Base-by-base conservation (phyloP, 2,888 invertebrate genomes). In the Xestia xanthographa region DNA sequence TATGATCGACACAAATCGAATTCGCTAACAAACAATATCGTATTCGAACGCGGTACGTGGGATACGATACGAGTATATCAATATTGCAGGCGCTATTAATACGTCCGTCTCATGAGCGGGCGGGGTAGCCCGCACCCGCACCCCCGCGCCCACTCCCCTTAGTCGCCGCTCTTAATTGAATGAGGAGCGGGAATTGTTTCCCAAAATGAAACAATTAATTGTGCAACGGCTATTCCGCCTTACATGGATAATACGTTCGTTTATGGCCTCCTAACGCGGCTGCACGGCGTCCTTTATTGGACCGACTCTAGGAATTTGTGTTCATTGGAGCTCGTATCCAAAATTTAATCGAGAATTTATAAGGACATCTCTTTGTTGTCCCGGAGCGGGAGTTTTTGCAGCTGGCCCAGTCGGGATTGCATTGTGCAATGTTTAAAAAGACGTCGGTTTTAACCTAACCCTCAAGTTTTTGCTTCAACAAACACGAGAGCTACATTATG, bases 191-290 rank as follows among this genome's bases (percentile, higher is more conserved):
- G 96, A 96, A 96, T 96, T 96, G 96, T 96, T 96, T 96, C 96
- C 96, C 96, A 96, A 96, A 96, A 96, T 96, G 96, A 96, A 96
- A 96, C 96, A 96, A 96, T 96, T 96, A 96, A 96, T 96, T 96
- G 96, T 96, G 96, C 96, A 96, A 96, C 96, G 96, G 96, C 96
- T 96, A 96, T 96, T 95, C 94, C 95, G 96, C 96, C 96, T 96
- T 96, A 96, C 96, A 96, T 96, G 96, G 96, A 96, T 96, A 96
- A 96, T 96, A 96, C 96, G 96, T 95, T 95, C 96, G 96, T 96
- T 96, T 96, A 96, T 96, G 94, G 96, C 93, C 95, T 95, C 95
- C 96, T 96, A 96, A 95, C 96, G 96, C 95, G 96, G 95, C 95
- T 96, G 96, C 96, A 95, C 93, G 93, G 92, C 95, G 95, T 95